These are phyloP conservation scores for Umimayanthus chanpuru DNA, from an alignment of 92 coral and sea anemone species.

Conservation along the genomic window DNA sequence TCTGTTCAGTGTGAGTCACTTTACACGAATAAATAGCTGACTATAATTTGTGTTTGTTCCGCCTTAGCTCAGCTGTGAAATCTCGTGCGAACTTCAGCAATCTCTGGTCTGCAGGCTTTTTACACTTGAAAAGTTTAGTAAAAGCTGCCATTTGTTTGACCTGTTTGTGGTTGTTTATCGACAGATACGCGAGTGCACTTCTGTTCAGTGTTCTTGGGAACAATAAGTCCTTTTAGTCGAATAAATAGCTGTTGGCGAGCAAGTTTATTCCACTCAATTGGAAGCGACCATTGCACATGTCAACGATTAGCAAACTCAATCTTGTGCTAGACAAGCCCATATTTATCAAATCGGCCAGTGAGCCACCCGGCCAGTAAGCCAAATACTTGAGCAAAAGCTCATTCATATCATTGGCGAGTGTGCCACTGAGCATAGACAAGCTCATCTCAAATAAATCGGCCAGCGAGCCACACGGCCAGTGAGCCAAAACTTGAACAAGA, in stretches of 20 bases:
- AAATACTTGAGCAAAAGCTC: slow-evolving; percentile 15
- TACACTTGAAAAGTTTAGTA: slow-evolving; percentile 21
- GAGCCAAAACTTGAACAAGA: slow-evolving; percentile 40
- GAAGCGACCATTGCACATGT: slow-evolving; percentile 22
- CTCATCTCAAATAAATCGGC: slow-evolving; percentile 29
- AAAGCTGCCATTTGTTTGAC: slow-evolving; percentile 32
- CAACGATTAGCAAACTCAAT: slow-evolving; percentile 27
- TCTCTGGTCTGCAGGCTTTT: slow-evolving; percentile 6
- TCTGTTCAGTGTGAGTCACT: too few relatives aligned
- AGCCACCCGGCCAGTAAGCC: slow-evolving; percentile 40
- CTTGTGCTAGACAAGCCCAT: slow-evolving; percentile 37
- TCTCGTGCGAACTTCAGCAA: slow-evolving; percentile 34
- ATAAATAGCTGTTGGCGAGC: slow-evolving; percentile 24
- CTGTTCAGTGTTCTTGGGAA: slow-evolving; percentile 39
- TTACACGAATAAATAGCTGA: too few relatives aligned
- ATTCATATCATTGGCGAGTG: slow-evolving; percentile 32
- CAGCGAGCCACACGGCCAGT: slow-evolving; percentile 40
- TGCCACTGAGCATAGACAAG: slow-evolving; percentile 36
- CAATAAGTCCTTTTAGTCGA: slow-evolving; percentile 1
- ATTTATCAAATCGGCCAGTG: slow-evolving; percentile 6
- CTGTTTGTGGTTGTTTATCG: slow-evolving; percentile 37
- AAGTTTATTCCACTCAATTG: slow-evolving; percentile 32
- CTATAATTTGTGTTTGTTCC: too few relatives aligned
- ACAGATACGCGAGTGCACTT: slow-evolving; percentile 40
- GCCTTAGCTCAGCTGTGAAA: slow-evolving; percentile 12